phyloP scores from a whole-genome alignment of 2,797 vertebrate species.

The Pangasius sanitwongsei region DNA sequence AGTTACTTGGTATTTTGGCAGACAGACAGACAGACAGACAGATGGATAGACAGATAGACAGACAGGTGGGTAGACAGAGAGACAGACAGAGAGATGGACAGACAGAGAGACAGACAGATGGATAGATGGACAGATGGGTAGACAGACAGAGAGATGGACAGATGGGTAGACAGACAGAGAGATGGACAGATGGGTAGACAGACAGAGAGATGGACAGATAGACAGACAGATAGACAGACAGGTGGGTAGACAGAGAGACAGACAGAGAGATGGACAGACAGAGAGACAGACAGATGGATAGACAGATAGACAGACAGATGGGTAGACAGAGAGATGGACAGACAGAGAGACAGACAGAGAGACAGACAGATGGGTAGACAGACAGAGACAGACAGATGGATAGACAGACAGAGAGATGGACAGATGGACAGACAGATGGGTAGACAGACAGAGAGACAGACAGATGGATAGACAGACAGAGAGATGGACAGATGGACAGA shows the following conservation, averaged over 20 bases:
- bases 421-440: neutral
- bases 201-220: neutral
- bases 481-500: neutral
- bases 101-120: neutral
- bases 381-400: neutral
- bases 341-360: neutral
- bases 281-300: slow-evolving; percentile 1
- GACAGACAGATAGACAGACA: neutral
- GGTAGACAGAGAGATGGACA: slow-evolving; percentile 7
- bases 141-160: slow-evolving; percentile 8
- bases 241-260: neutral
- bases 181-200: neutral
- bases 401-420: neutral
- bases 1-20: slow-evolving; percentile 36
- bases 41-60: neutral
- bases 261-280: slow-evolving; percentile 1
- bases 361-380: neutral
- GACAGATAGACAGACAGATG: neutral
- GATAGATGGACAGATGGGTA: neutral
- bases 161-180: too few relatives aligned
- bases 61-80: neutral
- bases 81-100: neutral
- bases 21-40: neutral
- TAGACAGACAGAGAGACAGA: neutral
- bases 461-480: neutral